Base-by-base conservation (phyloP, 1,140 invertebrate genomes). In the Scaptomyza hsui region DNA sequence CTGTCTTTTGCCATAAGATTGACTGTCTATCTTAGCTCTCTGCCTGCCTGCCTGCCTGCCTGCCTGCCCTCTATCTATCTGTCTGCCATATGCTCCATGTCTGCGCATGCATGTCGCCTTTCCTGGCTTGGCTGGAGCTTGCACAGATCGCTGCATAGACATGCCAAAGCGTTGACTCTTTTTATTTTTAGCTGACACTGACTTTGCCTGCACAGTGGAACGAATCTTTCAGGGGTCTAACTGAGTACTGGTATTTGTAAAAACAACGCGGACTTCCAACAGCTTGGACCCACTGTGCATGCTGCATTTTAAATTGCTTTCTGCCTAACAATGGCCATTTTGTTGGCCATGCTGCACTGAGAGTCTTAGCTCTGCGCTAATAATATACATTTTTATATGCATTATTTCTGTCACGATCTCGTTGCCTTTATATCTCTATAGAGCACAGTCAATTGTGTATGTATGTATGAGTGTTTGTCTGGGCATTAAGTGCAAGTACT, bases 351-450 rank as follows among this genome's bases (percentile, higher is more conserved):
- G 56, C 47, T 42, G 21, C n/a, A n/a, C n/a, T n/a, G 13, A 37
- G 12, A n/a, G 62, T 24, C 55, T 49, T 45, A 39, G 52, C 81
- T 57, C 44, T 67, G 62, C 44, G 59, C 70, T 88, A 86, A 86
- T 86, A 86, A 78, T 82, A 86, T 81, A 81, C 74, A 86, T 88
- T 86, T 85, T 89, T 79, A 69, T 83, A 79, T 89, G 83, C 85
- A 88, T 83, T 88, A 89, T 83, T 83, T 79, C 82, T 89, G 83
- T 83, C 83, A 88, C 83, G 83, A 88, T 88, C 83, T 88, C 42
- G 83, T 89, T 88, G 83, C 47, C 68, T 89, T 89, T 79, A 88
- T 89, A 83, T 83, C 83, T 88, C 75, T 75, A 89, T 89, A 89
- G 47, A 62, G 37, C 49, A 21, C 52, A 61, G 32, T 21, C n/a